Evolutionary conservation across 2,888 invertebrate species (phyloP).

Genomic region (Lepidocyrtinus sp.): DNA sequence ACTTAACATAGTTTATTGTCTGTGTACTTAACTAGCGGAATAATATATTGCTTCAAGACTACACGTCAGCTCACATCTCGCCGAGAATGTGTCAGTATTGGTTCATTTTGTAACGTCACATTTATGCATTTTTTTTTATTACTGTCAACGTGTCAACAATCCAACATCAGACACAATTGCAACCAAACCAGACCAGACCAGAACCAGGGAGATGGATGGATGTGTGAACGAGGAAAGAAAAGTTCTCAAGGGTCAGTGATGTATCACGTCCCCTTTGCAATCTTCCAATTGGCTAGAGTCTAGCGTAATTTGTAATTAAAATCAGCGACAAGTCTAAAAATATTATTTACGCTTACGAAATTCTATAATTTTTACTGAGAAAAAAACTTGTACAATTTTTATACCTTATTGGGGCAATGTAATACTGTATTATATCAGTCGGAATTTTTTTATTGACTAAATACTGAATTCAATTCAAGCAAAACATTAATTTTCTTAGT

Average conservation of each 20-base stretch:
- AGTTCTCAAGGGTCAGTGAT: slow-evolving; percentile 36
- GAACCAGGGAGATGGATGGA: not conserved
- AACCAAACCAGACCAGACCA: not conserved
- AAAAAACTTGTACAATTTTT: not conserved
- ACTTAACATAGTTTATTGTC: not conserved
- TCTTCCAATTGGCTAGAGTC: not conserved
- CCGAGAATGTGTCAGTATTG: too few relatives aligned
- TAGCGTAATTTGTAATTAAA: not conserved
- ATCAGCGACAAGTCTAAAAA: not conserved
- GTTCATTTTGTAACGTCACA: too few relatives aligned
- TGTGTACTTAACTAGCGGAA: not conserved
- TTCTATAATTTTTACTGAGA: too few relatives aligned
- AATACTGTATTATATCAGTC: not conserved
- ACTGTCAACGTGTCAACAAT: slow-evolving; percentile 7
- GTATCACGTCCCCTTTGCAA: not conserved
- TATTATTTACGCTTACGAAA: not conserved
- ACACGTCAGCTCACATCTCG: slow-evolving; percentile 17
- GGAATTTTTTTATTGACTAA: not conserved
- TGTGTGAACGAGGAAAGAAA: slow-evolving; percentile 47
- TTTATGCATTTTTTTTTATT: slow-evolving; percentile 27
- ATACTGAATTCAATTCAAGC: slow-evolving; percentile 18
- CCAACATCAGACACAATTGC: too few relatives aligned
- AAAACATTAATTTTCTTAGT: slow-evolving; percentile 3
- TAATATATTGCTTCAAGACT: slow-evolving; percentile 27
- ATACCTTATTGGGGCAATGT: not conserved